Conservation (phyloP, 2,888 invertebrate genomes). For the Hypolimnas misippus region DNA sequence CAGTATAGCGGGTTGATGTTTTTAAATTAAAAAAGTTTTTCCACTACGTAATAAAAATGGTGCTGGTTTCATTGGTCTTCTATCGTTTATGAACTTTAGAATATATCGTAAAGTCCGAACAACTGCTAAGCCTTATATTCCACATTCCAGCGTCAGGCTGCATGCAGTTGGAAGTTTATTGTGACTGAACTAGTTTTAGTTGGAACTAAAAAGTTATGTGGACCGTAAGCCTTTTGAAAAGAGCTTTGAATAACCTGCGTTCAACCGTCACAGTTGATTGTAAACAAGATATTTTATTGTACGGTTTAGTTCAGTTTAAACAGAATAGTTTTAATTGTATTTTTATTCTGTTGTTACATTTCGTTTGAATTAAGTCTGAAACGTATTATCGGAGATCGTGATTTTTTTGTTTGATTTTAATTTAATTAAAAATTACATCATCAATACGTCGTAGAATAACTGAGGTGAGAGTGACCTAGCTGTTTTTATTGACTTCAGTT, state of each 20-base stretch:
- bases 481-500: too few relatives aligned
- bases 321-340: too few relatives aligned
- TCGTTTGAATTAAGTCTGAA: too few relatives aligned
- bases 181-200: conserved; percentile 20
- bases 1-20: too few relatives aligned
- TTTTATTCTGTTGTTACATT: too few relatives aligned
- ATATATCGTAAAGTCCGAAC: conserved; percentile 9
- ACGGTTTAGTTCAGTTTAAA: background rate
- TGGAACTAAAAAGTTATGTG: conserved; percentile 14
- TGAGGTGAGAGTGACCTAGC: too few relatives aligned
- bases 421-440: too few relatives aligned
- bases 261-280: background rate
- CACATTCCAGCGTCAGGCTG: conserved; percentile 13
- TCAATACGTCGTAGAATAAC: too few relatives aligned
- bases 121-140: conserved; percentile 11
- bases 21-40: too few relatives aligned
- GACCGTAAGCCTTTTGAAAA: conserved; percentile 9
- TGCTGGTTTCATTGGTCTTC: background rate
- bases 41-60: too few relatives aligned
- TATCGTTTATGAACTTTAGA: background rate
- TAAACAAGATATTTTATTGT: conserved; percentile 2
- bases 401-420: too few relatives aligned
- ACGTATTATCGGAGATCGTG: too few relatives aligned
- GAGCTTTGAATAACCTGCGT: conserved; percentile 1
- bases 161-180: conserved; percentile 27